A percentile compares a stretch with the other conserved stretches of the same genome.
These are phyloP conservation scores for Chrysopilus asiliformis DNA, from an alignment of 2,888 invertebrate genomes.

Conservation along the genomic window DNA sequence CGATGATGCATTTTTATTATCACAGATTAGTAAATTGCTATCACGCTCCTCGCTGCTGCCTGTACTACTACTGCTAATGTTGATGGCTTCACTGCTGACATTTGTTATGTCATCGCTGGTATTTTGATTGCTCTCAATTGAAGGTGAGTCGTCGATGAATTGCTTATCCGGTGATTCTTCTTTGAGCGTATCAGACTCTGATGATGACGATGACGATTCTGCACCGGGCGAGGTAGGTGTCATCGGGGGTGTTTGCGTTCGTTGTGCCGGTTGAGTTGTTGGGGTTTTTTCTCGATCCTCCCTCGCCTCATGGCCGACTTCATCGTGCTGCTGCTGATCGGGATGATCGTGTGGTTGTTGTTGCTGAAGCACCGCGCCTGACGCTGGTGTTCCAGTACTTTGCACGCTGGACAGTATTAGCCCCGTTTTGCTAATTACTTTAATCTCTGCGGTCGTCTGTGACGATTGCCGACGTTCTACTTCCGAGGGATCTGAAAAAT, in stretches of 20 bases:
- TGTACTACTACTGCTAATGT: constrained; percentile 1
- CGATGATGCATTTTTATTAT: constrained; percentile 5
- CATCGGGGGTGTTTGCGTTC: too few relatives aligned
- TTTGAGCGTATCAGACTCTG: constrained; percentile 9
- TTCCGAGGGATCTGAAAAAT: too few relatives aligned
- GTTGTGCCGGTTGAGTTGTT: neutral
- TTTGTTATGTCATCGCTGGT: constrained; percentile 4
- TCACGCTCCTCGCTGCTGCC: neutral
- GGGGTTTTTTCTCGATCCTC: neutral
- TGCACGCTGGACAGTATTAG: too few relatives aligned
- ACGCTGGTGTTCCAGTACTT: too few relatives aligned
- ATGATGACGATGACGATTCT: constrained; percentile 6
- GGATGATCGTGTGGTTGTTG: too few relatives aligned
- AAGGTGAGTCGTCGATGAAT: constrained; percentile 1
- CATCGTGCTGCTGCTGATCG: neutral
- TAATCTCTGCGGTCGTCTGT: too few relatives aligned
- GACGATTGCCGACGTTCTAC: too few relatives aligned
- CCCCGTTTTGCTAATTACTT: too few relatives aligned
- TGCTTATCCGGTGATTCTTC: constrained; percentile 2
- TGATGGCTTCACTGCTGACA: constrained; percentile 4
- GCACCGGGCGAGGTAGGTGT: too few relatives aligned
- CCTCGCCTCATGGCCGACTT: neutral
- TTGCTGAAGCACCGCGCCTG: too few relatives aligned
- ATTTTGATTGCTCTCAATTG: constrained; percentile 7
- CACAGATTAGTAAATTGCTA: constrained; percentile 6